phyloP scores from a whole-genome alignment of 2,888 invertebrate genomes.

The Sesia bembeciformis region DNA sequence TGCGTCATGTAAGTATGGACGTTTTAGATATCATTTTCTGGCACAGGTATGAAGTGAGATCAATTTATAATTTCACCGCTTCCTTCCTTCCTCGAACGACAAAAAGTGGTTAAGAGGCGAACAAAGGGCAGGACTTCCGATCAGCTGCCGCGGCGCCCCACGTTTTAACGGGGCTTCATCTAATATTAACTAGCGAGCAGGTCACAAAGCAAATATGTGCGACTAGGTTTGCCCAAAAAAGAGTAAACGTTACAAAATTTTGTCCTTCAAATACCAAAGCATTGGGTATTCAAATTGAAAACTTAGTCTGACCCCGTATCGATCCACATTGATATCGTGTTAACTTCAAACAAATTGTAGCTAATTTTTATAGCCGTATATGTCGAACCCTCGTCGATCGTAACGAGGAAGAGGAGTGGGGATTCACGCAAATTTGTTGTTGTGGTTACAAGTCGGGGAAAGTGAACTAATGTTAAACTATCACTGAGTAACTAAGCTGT shows the following conservation, averaged over 20 bases:
- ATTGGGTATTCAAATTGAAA: constrained; percentile 1
- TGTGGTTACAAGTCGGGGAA: constrained; percentile 22
- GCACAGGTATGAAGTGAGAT: background rate
- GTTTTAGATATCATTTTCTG: no score
- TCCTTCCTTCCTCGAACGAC: constrained; percentile 52
- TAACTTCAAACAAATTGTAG: constrained; percentile 14
- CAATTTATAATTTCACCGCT: constrained; percentile 17
- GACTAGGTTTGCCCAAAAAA: background rate
- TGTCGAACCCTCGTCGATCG: constrained; percentile 34
- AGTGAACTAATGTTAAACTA: background rate
- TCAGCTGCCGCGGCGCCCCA: constrained; percentile 67
- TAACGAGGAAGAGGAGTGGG: constrained; percentile 20
- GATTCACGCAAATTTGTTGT: constrained; percentile 28
- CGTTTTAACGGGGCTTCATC: constrained; percentile 61
- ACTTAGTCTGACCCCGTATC: constrained; percentile 2
- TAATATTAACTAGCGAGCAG: constrained; percentile 44
- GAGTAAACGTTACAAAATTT: background rate
- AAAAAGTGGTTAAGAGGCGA: constrained; percentile 48
- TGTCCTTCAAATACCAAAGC: background rate
- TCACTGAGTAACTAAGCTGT: background rate
- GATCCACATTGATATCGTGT: constrained; percentile 24
- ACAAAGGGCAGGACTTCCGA: constrained; percentile 73
- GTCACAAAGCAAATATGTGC: background rate
- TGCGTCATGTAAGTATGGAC: no score
- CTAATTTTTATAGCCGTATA: constrained; percentile 14